A percentile compares a stretch with the other conserved stretches of the same genome.
phyloP scores from a whole-genome alignment of 2,888 invertebrate species.

The Drosophila neonasuta region DNA sequence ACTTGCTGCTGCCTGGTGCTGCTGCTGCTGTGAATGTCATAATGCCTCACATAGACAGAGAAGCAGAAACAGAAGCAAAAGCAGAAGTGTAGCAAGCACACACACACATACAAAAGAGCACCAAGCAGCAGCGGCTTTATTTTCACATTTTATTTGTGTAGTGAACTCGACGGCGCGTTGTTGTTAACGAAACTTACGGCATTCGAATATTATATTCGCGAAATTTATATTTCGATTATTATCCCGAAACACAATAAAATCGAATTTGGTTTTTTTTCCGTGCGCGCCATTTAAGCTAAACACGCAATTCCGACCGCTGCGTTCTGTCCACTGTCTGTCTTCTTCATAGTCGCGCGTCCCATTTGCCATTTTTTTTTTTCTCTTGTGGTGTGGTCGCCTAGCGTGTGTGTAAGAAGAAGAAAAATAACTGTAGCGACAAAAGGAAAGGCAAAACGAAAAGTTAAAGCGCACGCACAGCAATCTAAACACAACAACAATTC shows the following conservation, averaged over 20 bases:
- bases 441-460: constrained; percentile 11
- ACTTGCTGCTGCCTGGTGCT: constrained; percentile 23
- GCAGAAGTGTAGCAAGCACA: constrained; percentile 16
- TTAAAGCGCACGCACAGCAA: constrained; percentile 39
- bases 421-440: background rate
- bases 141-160: constrained; percentile 39
- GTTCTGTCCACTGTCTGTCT: constrained; percentile 17
- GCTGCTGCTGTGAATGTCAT: constrained; percentile 36
- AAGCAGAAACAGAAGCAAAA: constrained; percentile 20
- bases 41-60: constrained; percentile 31
- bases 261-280: constrained; percentile 3
- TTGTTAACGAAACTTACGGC: constrained; percentile 21
- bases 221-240: constrained; percentile 10
- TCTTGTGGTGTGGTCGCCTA: background rate
- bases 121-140: constrained; percentile 28
- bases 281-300: constrained; percentile 13
- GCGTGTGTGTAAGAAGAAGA: background rate
- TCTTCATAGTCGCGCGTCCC: background rate
- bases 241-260: background rate
- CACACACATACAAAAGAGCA: no score
- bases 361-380: background rate
- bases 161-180: constrained; percentile 35
- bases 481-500: constrained; percentile 61
- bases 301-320: constrained; percentile 34
- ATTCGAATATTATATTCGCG: constrained; percentile 7